phyloP scores from a whole-genome alignment of 2,113 vertebrate genomes.

The Rallus limicola region DNA sequence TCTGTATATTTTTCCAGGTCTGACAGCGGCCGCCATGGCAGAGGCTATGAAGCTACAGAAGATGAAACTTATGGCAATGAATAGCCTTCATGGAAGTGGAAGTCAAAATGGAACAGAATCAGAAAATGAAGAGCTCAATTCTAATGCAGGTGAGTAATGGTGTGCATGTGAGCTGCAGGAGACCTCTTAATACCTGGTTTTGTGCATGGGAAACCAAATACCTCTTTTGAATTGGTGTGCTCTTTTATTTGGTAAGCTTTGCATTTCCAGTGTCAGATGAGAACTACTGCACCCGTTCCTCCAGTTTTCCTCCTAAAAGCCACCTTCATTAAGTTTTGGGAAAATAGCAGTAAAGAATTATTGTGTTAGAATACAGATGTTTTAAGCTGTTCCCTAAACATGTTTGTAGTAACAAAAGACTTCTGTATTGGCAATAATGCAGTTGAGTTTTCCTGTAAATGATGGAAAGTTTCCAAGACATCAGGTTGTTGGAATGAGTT shows the following conservation, averaged over 20 bases:
- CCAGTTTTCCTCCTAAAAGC: not conserved
- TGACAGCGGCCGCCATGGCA: conserved; percentile 90
- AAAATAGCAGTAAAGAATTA: not conserved
- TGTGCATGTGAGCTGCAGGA: not conserved
- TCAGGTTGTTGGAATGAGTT: not conserved
- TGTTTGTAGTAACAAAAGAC: not conserved
- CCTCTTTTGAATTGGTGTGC: not conserved
- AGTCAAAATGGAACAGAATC: conserved; percentile 85
- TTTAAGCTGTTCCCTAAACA: not conserved
- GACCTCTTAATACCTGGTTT: not conserved
- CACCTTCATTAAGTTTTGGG: not conserved
- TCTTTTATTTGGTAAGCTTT: not conserved
- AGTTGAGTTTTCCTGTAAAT: not conserved
- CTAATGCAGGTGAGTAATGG: conserved; percentile 79
- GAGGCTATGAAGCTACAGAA: conserved; percentile 93
- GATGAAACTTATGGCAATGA: conserved; percentile 90
- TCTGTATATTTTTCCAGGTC: conserved; percentile 73
- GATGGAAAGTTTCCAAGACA: not conserved
- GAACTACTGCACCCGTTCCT: not conserved
- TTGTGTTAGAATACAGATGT: not conserved
- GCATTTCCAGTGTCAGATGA: not conserved
- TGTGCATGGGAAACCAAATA: not conserved
- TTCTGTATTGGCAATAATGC: not conserved
- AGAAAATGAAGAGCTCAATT: conserved; percentile 87
- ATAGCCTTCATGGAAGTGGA: conserved; percentile 83